Evolutionary conservation across 2,888 invertebrate species (phyloP), one percentile per base, ranked within the genome.

Genomic region (Eupithecia centaureata): DNA sequence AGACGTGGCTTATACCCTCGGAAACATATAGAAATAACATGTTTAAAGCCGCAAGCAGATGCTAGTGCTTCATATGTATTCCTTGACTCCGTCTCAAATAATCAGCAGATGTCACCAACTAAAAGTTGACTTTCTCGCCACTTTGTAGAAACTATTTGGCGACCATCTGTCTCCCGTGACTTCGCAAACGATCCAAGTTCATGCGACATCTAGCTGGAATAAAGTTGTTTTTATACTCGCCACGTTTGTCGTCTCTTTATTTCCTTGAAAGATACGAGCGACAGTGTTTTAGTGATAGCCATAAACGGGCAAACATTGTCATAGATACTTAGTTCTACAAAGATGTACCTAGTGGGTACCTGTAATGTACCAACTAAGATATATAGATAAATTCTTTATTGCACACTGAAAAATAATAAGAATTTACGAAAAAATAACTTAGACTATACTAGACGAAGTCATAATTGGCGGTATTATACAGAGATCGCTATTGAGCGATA

Each of bases 171-270:
- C 81, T 81, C 54, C 83, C 75, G 77, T 72, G 76, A 78, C 77
- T 77, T 81, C 81, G 72, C 80, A 86, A 87, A 86, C 84, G 86
- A 86, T 79, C 81, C 75, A 84, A 87, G 78, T 87, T 86, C 83
- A 81, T 82, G 79, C 77, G 79, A 77, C 70, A 71, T 61, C 27
- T 22, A 32, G 61, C 30, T 52, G 51, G 25, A 58, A 54, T 54
- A 60, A 60, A 59, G 58, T 35, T 59, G 30, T 54, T 65, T 52
- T 38, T 66, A 52, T 32, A 65, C 56, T 61, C 13, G 15, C 27
- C 15, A 27, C 13, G 52, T 52, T 52, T 4, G 5, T 52, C 52
- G 25, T 52, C 27, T 13, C 13, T 27, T 51, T 51, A 42, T 18
- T 18, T 18, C n/a, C 7, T 10, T 0, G 42, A 18, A 22, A 47